These are phyloP conservation scores for Psittacula echo DNA, from an alignment of 2,797 vertebrate species.

Conservation along the genomic window DNA sequence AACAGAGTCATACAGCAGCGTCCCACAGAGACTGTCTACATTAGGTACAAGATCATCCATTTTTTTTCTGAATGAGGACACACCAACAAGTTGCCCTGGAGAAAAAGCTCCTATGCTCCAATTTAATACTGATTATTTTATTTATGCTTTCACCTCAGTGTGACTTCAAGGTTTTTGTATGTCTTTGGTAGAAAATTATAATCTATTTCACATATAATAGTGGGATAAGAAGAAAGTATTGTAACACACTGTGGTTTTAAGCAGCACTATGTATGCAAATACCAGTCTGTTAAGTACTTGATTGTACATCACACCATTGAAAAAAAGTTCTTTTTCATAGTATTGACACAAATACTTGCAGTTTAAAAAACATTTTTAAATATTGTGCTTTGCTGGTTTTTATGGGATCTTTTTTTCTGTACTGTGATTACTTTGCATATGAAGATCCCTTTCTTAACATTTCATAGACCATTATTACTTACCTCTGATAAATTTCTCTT, in stretches of 20 bases:
- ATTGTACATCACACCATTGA: rapidly evolving
- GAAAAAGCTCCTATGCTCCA: background rate
- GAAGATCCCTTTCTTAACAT: background rate
- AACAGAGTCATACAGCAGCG: background rate
- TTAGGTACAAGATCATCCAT: background rate
- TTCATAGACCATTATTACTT: background rate
- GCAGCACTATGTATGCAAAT: background rate
- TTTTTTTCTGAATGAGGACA: background rate
- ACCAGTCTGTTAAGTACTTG: background rate
- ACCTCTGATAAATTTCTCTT: background rate
- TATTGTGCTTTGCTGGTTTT: background rate
- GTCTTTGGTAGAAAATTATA: background rate
- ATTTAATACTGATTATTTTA: background rate
- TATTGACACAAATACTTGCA: background rate
- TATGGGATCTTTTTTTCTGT: background rate
- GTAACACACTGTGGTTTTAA: background rate
- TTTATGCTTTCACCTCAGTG: background rate
- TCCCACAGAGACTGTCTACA: background rate
- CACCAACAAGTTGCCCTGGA: background rate
- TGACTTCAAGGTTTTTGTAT: background rate
- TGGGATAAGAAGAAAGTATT: background rate
- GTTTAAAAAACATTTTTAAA: background rate
- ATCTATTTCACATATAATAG: background rate
- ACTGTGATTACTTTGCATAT: background rate
- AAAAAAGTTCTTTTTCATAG: background rate